Base-by-base conservation (phyloP, 2,888 invertebrate species). In the Oscheius sp. region DNA sequence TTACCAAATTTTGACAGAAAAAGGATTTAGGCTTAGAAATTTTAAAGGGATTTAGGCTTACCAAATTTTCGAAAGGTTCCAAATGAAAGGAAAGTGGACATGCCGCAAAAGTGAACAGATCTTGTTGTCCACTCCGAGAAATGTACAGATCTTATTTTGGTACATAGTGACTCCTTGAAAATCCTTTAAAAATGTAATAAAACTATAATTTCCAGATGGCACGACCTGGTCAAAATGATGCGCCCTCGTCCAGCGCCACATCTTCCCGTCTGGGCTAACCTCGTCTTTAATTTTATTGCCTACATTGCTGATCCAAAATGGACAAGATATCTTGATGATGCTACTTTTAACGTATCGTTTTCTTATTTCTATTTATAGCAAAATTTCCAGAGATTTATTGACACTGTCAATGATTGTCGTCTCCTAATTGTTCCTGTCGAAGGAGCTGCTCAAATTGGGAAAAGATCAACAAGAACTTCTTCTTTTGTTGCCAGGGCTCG, bases 211-310 rank as follows among this genome's bases (percentile, higher is more conserved):
- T 71, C 25, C 59, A 74, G 72, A 56, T 74, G 74, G 74, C n/a
- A 52, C 9, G 58, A 72, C 9, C 72, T 74, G 9, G 66, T 74
- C 2, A 29, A 9, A 27, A 66, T 43, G 53, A 27, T 27, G 21
- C 29, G 18, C 35, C 63, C 63, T 7, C 49, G 21, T n/a, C 49
- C 27, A 7, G 35, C 29, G 3, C 55, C 56, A 6, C 35, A 59
- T 45, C 55, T 81, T 23, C 81, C 83, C 13, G 74, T 83, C 59
- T 83, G 81, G 81, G 79, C 81, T 0, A 56, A 72, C 7, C 72
- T 72, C 0, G 83, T 77, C 21, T 80, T 83, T 73, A 77, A 76
- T 41, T 81, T 78, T 35, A 76, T 79, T 45, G 76, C 76, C 52
- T 76, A 71, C 61, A 71, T 81, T 56, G 76, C 75, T 7, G 81